These are phyloP conservation scores for Leptestheria dahalacensis DNA, from an alignment of 1,140 invertebrate species.

Conservation along the genomic window DNA sequence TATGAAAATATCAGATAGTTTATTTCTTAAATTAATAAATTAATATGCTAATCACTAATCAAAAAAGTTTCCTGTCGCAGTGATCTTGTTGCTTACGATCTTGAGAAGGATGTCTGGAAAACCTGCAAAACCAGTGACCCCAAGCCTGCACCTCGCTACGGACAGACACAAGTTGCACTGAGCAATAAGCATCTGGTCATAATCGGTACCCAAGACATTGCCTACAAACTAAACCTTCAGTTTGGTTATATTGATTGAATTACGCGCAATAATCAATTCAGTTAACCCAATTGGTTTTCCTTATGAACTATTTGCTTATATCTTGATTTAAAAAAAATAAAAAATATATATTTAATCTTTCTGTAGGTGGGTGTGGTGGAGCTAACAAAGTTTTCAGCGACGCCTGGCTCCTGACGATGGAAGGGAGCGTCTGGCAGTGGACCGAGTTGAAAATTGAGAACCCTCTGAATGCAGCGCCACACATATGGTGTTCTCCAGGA, in stretches of 20 bases:
- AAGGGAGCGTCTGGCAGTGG: constrained; percentile 56
- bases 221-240: too few species aligned
- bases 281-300: constrained; percentile 25
- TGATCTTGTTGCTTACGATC: constrained; percentile 77
- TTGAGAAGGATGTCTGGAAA: constrained; percentile 57
- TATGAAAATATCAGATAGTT: too few species aligned
- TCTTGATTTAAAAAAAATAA: too few species aligned
- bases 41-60: not conserved
- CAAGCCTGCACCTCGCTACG: constrained; percentile 67
- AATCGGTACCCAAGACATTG: constrained; percentile 22
- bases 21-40: not conserved
- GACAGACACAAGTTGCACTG: constrained; percentile 67
- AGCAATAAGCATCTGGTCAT: constrained; percentile 27
- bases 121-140: constrained; percentile 47
- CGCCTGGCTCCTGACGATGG: constrained; percentile 49
- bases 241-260: too few species aligned
- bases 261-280: constrained; percentile 28
- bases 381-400: constrained; percentile 53
- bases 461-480: constrained; percentile 57
- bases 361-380: constrained; percentile 48
- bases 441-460: constrained; percentile 54
- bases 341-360: too few species aligned
- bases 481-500: constrained; percentile 60
- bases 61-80: constrained; percentile 27
- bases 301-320: too few species aligned